Base-by-base conservation (phyloP, 2,797 vertebrate species). In the Trachurus trachurus region DNA sequence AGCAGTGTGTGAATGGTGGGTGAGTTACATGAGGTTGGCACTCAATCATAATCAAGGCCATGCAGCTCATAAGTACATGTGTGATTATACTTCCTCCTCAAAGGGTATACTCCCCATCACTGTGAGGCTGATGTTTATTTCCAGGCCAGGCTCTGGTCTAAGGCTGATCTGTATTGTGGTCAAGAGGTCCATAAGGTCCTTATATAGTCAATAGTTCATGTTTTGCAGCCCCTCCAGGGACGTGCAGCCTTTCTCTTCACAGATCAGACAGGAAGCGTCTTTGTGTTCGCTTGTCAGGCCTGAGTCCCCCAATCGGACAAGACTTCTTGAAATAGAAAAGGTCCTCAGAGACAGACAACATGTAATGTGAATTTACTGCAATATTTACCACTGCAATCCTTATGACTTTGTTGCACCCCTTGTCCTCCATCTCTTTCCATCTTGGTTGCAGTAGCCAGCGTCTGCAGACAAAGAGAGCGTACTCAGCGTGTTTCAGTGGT, bases 211-310 rank as follows among this genome's bases (percentile, higher is more conserved):
- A 7, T 37, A 83, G 75, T 74, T 80, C 50, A 66, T 87, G 81
- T 86, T 82, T 81, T 76, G 81, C 66, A 42, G 52, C 42, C 84
- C 62, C 84, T 83, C 82, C 11, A 1, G 87, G 85, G 89, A 87
- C 57, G 61, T 21, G 19, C 54, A 53, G 80, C 56, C 22, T 76
- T 85, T 87, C 76, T 88, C 78, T 88, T 82, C 76, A 67, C 72
- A 75, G 68, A 90, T 86, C 82, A 66, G 71, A 89, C 87, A 88
- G 83, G 92, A 92, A 93, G 78, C 86, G 76, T 85, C 83, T 87
- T 90, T 91, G 87, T 91, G 71, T 87, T 34, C 29, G 7, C 57
- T 56, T 82, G 76, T 84, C 85, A 87, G 76, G 19, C 26, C 72
- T 70, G 66, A 85, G 77, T 64, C 68, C 53, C 76, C 61, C 10